Evolutionary conservation across 2,113 vertebrate genomes (phyloP), one percentile per base, ranked within the genome.

Genomic region (Spermophilus dauricus): DNA sequence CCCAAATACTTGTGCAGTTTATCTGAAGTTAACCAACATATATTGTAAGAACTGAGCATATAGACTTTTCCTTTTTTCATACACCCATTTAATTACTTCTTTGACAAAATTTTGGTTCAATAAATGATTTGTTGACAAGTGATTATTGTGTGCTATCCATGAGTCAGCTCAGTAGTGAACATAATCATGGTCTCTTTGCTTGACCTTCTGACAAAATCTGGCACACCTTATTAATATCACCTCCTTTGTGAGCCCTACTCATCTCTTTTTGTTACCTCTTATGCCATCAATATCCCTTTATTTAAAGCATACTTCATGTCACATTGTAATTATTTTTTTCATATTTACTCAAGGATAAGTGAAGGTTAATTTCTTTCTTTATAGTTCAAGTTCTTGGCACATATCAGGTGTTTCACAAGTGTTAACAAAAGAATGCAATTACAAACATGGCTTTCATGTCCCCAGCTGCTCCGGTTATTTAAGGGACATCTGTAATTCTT

Each of bases 361-460:
- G 85, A 82, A 72, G 14, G 26, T 85, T 94, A 91, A 24, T 80
- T 95, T 93, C 93, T 70, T 86, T 18, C 7, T 91, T 93, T 93
- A 69, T 67, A 93, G 9, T 42, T 53, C 37, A 78, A 65, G 61
- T 53, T 97, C 11, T 51, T 86, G 78, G 39, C 8, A 91, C 4
- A 3, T 51, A 70, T 24, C 7, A 70, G 10, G 10, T n/a, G 5
- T 67, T 70, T 86, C 93, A 70, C 75, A 82, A 91, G 51, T 95
- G 11, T 86, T 87, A 78, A 48, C 22, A 12, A 95, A 82, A 45
- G 37, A 86, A 42, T 30, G 18, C 5, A 86, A 89, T 83, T 86
- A 28, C 12, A 72, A 91, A 75, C 13, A 30, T 48, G 28, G 24
- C 14, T 86, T 93, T 76, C 42, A 48, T 42, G 10, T 93, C 30